Evolutionary conservation across 2,113 vertebrate species (phyloP).

Genomic region (Paraplagusia blochii): DNA sequence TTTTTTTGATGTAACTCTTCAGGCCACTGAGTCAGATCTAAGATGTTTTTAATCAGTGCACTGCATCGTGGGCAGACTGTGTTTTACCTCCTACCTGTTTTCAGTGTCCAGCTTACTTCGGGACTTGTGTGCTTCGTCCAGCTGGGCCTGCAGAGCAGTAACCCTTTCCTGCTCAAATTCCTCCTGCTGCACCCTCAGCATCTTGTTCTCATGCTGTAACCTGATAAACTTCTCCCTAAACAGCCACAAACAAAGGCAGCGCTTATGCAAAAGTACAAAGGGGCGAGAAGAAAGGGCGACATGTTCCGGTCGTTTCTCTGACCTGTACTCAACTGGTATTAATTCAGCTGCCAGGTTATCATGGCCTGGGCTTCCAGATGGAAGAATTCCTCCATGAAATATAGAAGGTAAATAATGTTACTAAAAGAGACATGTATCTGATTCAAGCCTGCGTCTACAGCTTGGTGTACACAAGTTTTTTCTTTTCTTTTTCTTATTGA

Average conservation of each 20-base stretch:
- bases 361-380: constrained; percentile 80
- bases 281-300: not conserved
- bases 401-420: not conserved
- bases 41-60: no score
- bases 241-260: not conserved
- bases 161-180: constrained; percentile 88
- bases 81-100: constrained; percentile 70
- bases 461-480: no score
- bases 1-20: no score
- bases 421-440: no score
- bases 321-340: constrained; percentile 92
- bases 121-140: constrained; percentile 85
- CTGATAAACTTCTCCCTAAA: constrained; percentile 91
- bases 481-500: no score
- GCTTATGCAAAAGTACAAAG: not conserved
- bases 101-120: constrained; percentile 88
- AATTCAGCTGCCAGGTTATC: constrained; percentile 95
- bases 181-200: constrained; percentile 90
- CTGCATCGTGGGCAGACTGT: no score
- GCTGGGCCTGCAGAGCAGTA: constrained; percentile 79
- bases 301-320: constrained; percentile 7
- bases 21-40: no score
- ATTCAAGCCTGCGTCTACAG: no score
- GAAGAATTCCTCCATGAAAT: constrained; percentile 59
- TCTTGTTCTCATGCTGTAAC: constrained; percentile 96